Percentiles rank a stretch among this genome's conserved stretches.
Conservation (phyloP, 1,140 invertebrate species). For the Drosophila sproati region DNA sequence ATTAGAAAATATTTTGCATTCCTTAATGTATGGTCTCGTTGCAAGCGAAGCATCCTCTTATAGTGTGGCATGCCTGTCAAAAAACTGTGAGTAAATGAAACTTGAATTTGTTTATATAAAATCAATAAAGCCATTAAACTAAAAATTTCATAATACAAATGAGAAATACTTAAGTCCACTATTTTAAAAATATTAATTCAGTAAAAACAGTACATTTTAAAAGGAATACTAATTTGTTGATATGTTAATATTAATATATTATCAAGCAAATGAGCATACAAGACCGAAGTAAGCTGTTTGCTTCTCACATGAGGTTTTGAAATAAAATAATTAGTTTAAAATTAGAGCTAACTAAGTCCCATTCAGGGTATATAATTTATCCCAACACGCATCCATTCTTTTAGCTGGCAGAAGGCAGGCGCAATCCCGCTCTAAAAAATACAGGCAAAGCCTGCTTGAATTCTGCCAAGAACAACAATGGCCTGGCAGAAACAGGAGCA, state of each 20-base stretch:
- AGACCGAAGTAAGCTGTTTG: too few species aligned
- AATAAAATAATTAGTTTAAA: not conserved
- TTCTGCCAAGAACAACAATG: not conserved
- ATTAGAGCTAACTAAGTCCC: not conserved
- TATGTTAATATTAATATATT: too few species aligned
- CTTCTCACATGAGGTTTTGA: not conserved
- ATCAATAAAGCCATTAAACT: too few species aligned
- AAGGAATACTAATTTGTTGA: too few species aligned
- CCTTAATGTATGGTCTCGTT: not conserved
- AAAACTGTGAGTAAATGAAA: not conserved
- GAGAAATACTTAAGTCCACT: too few species aligned
- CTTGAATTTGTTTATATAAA: too few species aligned
- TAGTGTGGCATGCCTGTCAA: not conserved
- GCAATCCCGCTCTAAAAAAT: not conserved
- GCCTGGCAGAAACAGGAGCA: constrained; percentile 6
- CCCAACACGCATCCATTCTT: not conserved
- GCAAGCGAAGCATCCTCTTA: constrained; percentile 9
- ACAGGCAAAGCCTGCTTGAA: not conserved
- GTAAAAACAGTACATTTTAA: too few species aligned
- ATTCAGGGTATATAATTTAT: not conserved
- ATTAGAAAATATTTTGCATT: constrained; percentile 58
- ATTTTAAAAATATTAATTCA: too few species aligned
- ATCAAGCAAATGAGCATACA: too few species aligned
- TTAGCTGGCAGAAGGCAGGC: not conserved
- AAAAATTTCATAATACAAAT: too few species aligned